Percentiles rank a stretch among this genome's conserved stretches.
phyloP scores from a whole-genome alignment of 1,140 invertebrate species.

The Nephila pilipes region DNA sequence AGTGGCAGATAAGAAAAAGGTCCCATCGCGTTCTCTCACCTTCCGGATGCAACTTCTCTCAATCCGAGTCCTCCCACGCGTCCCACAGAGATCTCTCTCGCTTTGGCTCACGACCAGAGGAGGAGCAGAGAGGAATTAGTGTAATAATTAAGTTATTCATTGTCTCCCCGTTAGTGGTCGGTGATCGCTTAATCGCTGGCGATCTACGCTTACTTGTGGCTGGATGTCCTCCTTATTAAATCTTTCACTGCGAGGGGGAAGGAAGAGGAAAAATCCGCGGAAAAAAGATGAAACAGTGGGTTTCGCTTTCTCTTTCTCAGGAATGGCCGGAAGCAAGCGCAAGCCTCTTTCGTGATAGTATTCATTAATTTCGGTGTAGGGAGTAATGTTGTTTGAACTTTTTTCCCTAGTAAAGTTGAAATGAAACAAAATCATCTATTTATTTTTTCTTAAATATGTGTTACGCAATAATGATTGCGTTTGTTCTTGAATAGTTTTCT shows the following conservation, averaged over 20 bases:
- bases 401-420: no score
- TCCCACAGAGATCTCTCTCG: neutral
- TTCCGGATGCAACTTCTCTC: neutral
- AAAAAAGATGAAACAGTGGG: neutral
- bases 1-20: slow-evolving; percentile 25
- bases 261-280: neutral
- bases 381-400: no score
- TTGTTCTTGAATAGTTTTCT: no score
- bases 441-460: no score
- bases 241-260: neutral
- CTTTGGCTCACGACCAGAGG: neutral
- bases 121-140: slow-evolving; percentile 6
- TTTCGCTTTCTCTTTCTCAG: neutral
- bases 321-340: no score
- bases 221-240: neutral
- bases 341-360: no score
- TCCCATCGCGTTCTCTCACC: slow-evolving; percentile 2
- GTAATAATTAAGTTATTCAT: slow-evolving; percentile 48
- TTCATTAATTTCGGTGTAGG: no score
- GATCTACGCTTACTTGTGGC: neutral
- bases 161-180: neutral
- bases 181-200: slow-evolving; percentile 40
- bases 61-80: neutral
- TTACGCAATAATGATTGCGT: no score
- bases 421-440: no score